A percentile compares a stretch with the other conserved stretches of the same genome.
Conservation (phyloP, 1,140 invertebrate genomes). For the Nomia melanderi region DNA sequence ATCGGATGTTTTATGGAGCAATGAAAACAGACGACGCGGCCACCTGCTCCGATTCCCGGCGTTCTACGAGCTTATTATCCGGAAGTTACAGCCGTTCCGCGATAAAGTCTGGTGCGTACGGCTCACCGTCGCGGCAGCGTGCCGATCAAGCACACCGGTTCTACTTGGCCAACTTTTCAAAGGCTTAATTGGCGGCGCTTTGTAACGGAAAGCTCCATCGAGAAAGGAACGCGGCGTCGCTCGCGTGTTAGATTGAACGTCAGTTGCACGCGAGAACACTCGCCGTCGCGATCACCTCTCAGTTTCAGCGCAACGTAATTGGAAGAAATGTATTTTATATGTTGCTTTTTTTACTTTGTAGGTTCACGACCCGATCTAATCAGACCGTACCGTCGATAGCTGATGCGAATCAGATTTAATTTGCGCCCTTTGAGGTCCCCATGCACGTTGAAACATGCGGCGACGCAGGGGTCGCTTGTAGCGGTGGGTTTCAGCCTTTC, state of each 20-base stretch:
- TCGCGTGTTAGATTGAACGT: conserved; percentile 6
- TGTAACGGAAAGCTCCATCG: neutral
- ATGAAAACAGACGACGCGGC: conserved; percentile 41
- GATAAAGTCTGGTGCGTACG: too few species aligned
- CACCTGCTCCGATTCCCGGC: conserved; percentile 6
- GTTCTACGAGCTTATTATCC: conserved; percentile 49
- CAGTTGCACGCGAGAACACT: conserved; percentile 1
- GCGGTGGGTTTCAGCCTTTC: too few species aligned
- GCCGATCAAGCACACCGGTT: too few species aligned
- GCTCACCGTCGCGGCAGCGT: too few species aligned
- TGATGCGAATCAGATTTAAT: too few species aligned
- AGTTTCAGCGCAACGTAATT: neutral
- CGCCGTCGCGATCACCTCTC: neutral
- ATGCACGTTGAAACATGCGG: too few species aligned
- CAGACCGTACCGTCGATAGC: too few species aligned
- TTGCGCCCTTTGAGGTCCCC: too few species aligned
- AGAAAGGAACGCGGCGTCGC: too few species aligned
- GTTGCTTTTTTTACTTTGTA: conserved; percentile 3
- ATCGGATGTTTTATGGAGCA: conserved; percentile 52
- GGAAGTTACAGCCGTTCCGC: conserved; percentile 23
- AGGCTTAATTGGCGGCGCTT: conserved; percentile 1
- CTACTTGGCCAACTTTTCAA: neutral
- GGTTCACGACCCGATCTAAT: too few species aligned
- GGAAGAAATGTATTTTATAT: conserved; percentile 17
- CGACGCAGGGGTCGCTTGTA: too few species aligned